Evolutionary conservation across 2,797 vertebrate genomes (phyloP).

Genomic region (Melanotaenia boesemani): DNA sequence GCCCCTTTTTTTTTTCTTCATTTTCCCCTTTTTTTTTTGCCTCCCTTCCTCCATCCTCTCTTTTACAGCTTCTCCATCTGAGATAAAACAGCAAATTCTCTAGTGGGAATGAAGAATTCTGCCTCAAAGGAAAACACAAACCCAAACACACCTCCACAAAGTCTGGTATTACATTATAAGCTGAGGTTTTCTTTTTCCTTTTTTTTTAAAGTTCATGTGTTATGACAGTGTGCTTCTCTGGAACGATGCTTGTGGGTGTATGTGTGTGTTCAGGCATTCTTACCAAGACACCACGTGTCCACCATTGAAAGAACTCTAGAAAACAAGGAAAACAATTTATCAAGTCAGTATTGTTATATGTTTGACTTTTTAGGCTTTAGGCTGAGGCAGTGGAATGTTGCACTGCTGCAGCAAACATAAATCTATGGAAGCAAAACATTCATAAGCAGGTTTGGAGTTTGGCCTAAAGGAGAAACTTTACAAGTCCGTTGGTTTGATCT

Average conservation of each 20-base stretch:
- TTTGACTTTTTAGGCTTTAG: constrained; percentile 36
- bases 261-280: constrained; percentile 54
- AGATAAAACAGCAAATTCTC: constrained; percentile 69
- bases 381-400: constrained; percentile 17
- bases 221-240: constrained; percentile 7
- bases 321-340: constrained; percentile 65
- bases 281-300: constrained; percentile 88
- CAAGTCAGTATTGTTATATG: constrained; percentile 46
- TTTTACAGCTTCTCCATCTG: constrained; percentile 30
- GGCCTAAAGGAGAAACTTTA: constrained; percentile 27
- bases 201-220: not conserved
- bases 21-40: not conserved
- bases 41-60: not conserved
- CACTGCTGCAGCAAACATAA: constrained; percentile 32
- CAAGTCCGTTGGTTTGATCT: constrained; percentile 35
- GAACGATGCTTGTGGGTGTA: constrained; percentile 6
- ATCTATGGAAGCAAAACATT: constrained; percentile 36
- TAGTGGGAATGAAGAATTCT: constrained; percentile 50
- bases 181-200: constrained; percentile 40
- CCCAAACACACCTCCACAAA: constrained; percentile 10
- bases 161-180: constrained; percentile 31
- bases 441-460: constrained; percentile 42
- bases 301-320: constrained; percentile 91
- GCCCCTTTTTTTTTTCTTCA: constrained; percentile 1
- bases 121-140: constrained; percentile 47